Evolutionary conservation across 1,140 invertebrate genomes (phyloP), one percentile per base, ranked within the genome.

Genomic region (Bombus balteatus): DNA sequence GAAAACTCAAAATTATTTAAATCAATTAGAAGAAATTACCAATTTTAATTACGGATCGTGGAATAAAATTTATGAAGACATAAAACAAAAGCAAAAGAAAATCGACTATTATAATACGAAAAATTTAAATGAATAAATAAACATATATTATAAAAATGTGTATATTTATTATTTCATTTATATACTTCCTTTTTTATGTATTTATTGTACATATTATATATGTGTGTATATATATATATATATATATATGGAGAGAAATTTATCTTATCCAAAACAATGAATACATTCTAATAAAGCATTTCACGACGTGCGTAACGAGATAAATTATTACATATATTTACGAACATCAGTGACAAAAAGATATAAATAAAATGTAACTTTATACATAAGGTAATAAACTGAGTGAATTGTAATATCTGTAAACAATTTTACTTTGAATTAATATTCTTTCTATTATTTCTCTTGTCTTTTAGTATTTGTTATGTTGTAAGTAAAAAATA

Each of bases 31-130:
- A 73, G 86, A 93, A 86, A 93, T 94, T 75, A 78, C 93, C 57
- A 91, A 91, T 82, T 88, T 94, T 22, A 92, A 92, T 76, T 92
- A 90, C 73, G 94, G 94, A 34, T 90, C 92, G 13, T 95, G 94
- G 94, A 92, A 86, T 43, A 87, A 91, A n/a, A 73, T 88, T 41
- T 93, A 87, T 82, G 80, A 87, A 18, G 91, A 95, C 85, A 91
- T 94, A 81, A 78, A 76, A 62, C n/a, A 37, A 12, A 83, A 68
- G 25, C 59, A 37, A 25, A 76, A 66, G 47, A 65, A 65, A 28
- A 74, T 57, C 9, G 8, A 43, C 2, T 37, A 2, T 25, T 81
- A 22, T 73, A 62, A 18, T 34, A 81, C 3, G 12, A 28, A 28
- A 47, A 62, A 73, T 28, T 62, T n/a, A 43, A 81, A 39, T 32